These are phyloP conservation scores for Heteromurus nitidus DNA, from an alignment of 2,888 invertebrate species.

Conservation along the genomic window DNA sequence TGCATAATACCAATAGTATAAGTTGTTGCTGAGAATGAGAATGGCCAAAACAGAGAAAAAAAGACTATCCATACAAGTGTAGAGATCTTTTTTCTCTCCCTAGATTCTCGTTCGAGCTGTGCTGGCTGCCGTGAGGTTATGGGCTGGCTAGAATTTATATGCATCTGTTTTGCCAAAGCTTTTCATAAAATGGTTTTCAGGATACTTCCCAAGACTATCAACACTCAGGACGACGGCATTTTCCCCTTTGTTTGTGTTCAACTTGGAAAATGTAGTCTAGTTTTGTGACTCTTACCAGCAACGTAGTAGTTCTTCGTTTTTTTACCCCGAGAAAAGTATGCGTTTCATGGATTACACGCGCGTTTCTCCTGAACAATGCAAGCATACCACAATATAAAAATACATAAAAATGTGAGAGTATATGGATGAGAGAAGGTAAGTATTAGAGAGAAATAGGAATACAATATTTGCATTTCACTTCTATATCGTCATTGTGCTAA, in stretches of 20 bases:
- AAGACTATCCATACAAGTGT: not conserved
- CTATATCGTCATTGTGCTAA: not conserved
- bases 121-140: constrained; percentile 13
- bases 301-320: not conserved
- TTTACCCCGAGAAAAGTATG: too few species aligned
- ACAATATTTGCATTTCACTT: constrained; percentile 59
- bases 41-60: too few species aligned
- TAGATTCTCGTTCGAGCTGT: not conserved
- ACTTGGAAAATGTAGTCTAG: not conserved
- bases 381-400: not conserved
- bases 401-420: not conserved
- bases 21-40: not conserved
- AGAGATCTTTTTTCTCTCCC: not conserved
- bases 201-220: constrained; percentile 39
- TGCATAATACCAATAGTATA: not conserved
- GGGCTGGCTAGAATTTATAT: constrained; percentile 39
- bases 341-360: not conserved
- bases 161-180: constrained; percentile 48
- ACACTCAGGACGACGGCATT: constrained; percentile 14
- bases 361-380: constrained; percentile 16
- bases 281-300: constrained; percentile 14
- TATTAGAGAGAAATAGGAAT: not conserved
- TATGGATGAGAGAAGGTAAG: not conserved
- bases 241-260: constrained; percentile 9
- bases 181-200: constrained; percentile 37